These are phyloP conservation scores for Galemys pyrenaicus DNA, from an alignment of 2,113 vertebrate species.

Conservation along the genomic window DNA sequence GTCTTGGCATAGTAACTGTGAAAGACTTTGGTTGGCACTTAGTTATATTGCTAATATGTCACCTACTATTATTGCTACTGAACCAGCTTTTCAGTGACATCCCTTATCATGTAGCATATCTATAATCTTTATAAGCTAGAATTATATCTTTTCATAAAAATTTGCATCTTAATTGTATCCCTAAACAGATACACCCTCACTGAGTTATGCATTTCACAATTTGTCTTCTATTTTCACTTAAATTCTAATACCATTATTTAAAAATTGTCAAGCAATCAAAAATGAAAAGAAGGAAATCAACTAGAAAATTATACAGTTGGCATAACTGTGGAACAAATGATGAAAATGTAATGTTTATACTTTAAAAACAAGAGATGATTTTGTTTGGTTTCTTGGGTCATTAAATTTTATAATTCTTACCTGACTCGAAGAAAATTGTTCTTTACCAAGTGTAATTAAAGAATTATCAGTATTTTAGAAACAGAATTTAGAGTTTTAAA, in stretches of 20 bases:
- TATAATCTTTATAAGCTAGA: constrained; percentile 49
- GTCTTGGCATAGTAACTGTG: constrained; percentile 75
- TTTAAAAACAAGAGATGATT: constrained; percentile 60
- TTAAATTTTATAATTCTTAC: constrained; percentile 71
- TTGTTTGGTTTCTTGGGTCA: constrained; percentile 74
- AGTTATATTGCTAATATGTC: constrained; percentile 78
- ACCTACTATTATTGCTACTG: constrained; percentile 72
- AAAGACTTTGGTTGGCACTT: constrained; percentile 78
- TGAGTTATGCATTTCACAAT: constrained; percentile 75
- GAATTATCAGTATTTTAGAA: constrained; percentile 30
- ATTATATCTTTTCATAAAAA: constrained; percentile 71
- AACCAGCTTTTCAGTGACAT: constrained; percentile 69
- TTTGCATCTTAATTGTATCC: constrained; percentile 60
- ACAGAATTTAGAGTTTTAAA: constrained; percentile 1
- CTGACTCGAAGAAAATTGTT: constrained; percentile 52
- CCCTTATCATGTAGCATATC: constrained; percentile 31
- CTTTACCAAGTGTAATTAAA: constrained; percentile 58
- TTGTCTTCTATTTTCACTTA: constrained; percentile 74
- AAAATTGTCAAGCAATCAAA: constrained; percentile 79
- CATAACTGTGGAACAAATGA: constrained; percentile 56
- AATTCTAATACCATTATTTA: constrained; percentile 66
- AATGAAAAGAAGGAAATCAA: constrained; percentile 77
- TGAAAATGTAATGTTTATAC: constrained; percentile 65
- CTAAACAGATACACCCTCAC: constrained; percentile 62
- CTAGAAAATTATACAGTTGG: constrained; percentile 71